Conservation (phyloP, 2,888 invertebrate genomes). For the Philhelius pedissequus region DNA sequence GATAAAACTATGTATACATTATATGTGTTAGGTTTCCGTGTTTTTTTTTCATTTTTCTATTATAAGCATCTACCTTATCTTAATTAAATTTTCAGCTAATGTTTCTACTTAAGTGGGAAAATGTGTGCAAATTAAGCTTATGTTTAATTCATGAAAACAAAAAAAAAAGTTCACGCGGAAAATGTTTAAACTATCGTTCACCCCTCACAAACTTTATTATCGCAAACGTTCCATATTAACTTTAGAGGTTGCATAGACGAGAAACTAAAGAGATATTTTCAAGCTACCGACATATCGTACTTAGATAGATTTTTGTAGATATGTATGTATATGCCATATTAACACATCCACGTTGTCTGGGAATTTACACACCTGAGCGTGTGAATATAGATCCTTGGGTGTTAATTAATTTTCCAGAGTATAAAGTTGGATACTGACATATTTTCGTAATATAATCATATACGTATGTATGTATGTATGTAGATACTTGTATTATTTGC, state of each 20-base stretch:
- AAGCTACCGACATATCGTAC: conserved; percentile 6
- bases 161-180: neutral
- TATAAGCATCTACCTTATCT: too few relatives aligned
- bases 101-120: neutral
- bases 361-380: conserved; percentile 35
- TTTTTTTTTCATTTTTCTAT: too few relatives aligned
- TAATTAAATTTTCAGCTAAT: neutral
- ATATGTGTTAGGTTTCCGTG: too few relatives aligned
- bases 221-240: conserved; percentile 6
- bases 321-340: neutral
- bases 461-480: too few relatives aligned
- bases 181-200: conserved; percentile 3
- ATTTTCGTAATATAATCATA: conserved; percentile 16
- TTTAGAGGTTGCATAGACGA: neutral
- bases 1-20: too few relatives aligned
- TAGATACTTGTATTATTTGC: conserved; percentile 1
- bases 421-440: conserved; percentile 2
- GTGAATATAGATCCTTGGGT: conserved; percentile 9
- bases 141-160: neutral
- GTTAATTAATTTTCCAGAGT: conserved; percentile 35
- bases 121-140: neutral
- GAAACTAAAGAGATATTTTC: neutral
- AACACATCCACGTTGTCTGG: neutral
- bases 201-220: conserved; percentile 15
- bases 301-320: neutral